Evolutionary conservation across 1,140 invertebrate genomes (phyloP), one percentile per base, ranked within the genome.

Genomic region (Phthorimaea operculella): DNA sequence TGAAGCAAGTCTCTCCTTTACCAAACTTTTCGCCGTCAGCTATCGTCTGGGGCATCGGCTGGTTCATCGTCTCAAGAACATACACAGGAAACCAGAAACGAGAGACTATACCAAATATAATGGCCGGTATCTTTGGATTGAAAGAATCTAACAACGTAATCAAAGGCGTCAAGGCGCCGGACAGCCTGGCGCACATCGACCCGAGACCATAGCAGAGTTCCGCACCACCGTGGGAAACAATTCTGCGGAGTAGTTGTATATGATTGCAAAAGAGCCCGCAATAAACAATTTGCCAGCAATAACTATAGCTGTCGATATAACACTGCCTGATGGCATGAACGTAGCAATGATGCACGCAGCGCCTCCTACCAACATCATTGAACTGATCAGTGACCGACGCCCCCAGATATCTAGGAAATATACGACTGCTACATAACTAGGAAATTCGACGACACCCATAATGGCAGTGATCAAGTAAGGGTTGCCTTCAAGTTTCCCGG

Each of bases 191-290:
- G 65, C 90, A 93, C 90, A 95, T 95, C 0, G 94, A 94, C 9
- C 94, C 92, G 33, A 95, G 85, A 0, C 96, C 53, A 97, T 84
- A 0, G 92, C 95, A 0, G 94, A 93, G 68, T 96, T 97, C 42
- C 96, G 87, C 0, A 97, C 87, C 0, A 95, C 92, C 0, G 96
- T 97, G 6, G 96, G 95, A 66, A 95, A 96, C 4, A 96, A 74
- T 83, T 98, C 95, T 0, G 95, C 94, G 0, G 95, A 95, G 73
- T 96, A 97, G 63, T 96, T 94, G 66, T 96, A 97, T 55, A 96
- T 91, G 6, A 95, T 92, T 36, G 93, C 93, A 83, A 96, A 97
- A 0, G 94, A 93, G 39, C 92, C 92, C 8, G 94, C 92, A 33
- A 96, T 93, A 59, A 93, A 91, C 36, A 95, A 89, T 79, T 96